These are phyloP conservation scores for Gracilinanus agilis DNA, from an alignment of 2,113 vertebrate genomes.

Conservation along the genomic window DNA sequence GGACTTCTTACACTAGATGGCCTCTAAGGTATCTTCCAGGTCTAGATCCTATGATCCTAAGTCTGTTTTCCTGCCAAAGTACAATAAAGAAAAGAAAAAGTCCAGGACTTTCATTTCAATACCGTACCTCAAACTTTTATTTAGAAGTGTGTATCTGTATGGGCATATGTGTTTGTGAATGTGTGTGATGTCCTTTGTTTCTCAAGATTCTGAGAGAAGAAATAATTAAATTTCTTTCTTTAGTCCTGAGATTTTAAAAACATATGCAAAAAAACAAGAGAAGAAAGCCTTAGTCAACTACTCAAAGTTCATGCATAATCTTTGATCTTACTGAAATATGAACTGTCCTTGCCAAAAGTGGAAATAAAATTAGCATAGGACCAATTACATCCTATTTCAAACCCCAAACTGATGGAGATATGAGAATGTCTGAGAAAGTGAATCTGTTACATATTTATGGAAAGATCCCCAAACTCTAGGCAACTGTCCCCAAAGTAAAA, in stretches of 20 bases:
- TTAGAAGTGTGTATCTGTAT: not conserved
- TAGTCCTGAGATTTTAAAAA: conserved; percentile 30
- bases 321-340: conserved; percentile 44
- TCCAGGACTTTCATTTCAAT: conserved; percentile 7
- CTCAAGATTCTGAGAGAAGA: not conserved
- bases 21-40: not conserved
- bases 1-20: not conserved
- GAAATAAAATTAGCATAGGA: conserved; percentile 23
- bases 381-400: conserved; percentile 43
- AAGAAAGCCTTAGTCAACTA: not conserved
- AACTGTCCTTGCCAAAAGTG: not conserved
- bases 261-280: not conserved
- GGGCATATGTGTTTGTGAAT: too few relatives aligned
- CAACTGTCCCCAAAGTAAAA: conserved; percentile 28
- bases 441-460: not conserved
- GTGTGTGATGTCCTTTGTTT: not conserved
- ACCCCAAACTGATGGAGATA: conserved; percentile 7
- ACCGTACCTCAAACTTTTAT: not conserved
- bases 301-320: conserved; percentile 39
- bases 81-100: not conserved
- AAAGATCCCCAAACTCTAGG: not conserved
- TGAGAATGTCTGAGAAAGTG: not conserved
- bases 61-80: not conserved
- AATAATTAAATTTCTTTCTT: conserved; percentile 22
- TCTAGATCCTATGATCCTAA: not conserved